Conservation (phyloP, 2,113 vertebrate genomes). For the Alligator mississippiensis region DNA sequence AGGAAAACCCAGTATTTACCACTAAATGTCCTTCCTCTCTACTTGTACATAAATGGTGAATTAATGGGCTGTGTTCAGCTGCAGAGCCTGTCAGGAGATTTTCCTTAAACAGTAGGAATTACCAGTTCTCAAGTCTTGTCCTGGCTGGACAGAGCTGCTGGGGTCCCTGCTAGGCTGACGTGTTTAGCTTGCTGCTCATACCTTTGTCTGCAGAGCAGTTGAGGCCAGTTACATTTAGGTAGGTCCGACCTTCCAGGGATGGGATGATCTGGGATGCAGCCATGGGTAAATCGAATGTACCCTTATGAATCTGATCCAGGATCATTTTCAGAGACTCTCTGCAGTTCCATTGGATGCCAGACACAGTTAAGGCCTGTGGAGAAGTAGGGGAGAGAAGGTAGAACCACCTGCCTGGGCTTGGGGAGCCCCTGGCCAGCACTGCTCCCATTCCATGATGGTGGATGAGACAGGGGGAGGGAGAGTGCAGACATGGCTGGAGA, state of each 20-base stretch:
- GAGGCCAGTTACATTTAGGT: slow-evolving; percentile 44
- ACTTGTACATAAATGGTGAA: too few species aligned
- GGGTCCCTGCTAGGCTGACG: too few species aligned
- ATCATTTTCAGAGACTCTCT: slow-evolving; percentile 16
- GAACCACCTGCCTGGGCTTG: neutral
- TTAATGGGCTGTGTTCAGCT: too few species aligned
- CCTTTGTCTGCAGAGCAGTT: neutral
- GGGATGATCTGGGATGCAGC: slow-evolving; percentile 70
- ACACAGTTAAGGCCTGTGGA: neutral
- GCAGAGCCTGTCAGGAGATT: too few species aligned
- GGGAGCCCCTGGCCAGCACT: neutral
- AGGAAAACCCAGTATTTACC: too few species aligned
- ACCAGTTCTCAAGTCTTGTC: too few species aligned
- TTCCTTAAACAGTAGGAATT: neutral
- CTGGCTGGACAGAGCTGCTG: too few species aligned
- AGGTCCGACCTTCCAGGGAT: slow-evolving; percentile 63
- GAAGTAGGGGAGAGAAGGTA: neutral
- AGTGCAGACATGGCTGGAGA: neutral
- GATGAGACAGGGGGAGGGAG: neutral
- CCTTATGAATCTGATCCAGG: slow-evolving; percentile 19
- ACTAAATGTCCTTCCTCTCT: too few species aligned
- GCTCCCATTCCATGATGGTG: too few species aligned
- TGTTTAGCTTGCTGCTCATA: neutral
- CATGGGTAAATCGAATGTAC: slow-evolving; percentile 59
- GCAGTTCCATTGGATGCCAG: slow-evolving; percentile 42